A percentile compares a stretch with the other conserved stretches of the same genome.
Evolutionary conservation across 2,888 invertebrate genomes (phyloP).

Genomic region (Pollenia amentaria): DNA sequence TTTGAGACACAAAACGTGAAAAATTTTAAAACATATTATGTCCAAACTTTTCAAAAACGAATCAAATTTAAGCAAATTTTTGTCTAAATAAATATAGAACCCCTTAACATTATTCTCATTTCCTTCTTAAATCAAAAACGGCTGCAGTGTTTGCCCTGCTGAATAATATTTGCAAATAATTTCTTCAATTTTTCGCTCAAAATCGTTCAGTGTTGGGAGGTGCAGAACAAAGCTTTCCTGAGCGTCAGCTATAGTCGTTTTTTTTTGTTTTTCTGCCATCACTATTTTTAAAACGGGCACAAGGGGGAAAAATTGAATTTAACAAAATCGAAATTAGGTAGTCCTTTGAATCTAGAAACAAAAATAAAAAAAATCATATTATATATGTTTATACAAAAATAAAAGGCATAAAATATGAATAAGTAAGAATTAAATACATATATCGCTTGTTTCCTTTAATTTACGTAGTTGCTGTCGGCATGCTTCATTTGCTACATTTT

Average conservation of each 20-base stretch:
- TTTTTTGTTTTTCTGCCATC: neutral
- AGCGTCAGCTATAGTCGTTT: neutral
- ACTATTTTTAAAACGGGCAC: neutral
- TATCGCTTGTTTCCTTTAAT: too few relatives aligned
- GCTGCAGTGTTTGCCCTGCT: neutral
- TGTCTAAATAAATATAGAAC: slow-evolving; percentile 11
- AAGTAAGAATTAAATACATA: neutral
- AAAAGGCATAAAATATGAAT: too few relatives aligned
- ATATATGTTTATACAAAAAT: too few relatives aligned
- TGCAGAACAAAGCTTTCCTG: neutral
- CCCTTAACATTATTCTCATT: neutral
- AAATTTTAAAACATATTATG: slow-evolving; percentile 12
- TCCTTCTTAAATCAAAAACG: slow-evolving; percentile 1
- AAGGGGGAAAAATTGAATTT: neutral
- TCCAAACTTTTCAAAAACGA: neutral
- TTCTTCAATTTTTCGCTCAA: neutral
- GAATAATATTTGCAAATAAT: neutral
- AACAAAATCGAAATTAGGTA: too few relatives aligned
- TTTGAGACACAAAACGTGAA: slow-evolving; percentile 14
- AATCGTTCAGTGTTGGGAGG: neutral
- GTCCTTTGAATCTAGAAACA: too few relatives aligned
- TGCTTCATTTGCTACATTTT: too few relatives aligned
- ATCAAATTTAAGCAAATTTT: neutral
- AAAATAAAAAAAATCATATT: too few relatives aligned
- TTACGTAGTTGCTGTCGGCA: too few relatives aligned